These are phyloP conservation scores for Apistogramma diplotaenia DNA, from an alignment of 2,113 vertebrate species.

Conservation along the genomic window DNA sequence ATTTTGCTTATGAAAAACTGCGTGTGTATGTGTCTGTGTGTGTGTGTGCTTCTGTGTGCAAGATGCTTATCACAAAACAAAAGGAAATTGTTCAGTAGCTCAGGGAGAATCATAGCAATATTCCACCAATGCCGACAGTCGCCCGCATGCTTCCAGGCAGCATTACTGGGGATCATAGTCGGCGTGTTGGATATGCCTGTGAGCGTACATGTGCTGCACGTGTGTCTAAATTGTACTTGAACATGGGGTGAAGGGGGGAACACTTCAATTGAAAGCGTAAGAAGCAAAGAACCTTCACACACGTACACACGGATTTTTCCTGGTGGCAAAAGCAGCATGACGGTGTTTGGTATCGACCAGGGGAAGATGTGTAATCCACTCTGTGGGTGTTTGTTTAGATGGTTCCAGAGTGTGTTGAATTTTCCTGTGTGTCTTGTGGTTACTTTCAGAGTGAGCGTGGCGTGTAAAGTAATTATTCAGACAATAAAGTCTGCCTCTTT, in stretches of 20 bases:
- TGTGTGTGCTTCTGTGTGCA: neutral
- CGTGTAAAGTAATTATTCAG: slow-evolving; percentile 57
- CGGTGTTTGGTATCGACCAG: slow-evolving; percentile 35
- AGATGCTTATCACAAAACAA: slow-evolving; percentile 52
- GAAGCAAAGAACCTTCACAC: neutral
- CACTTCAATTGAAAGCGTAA: slow-evolving; percentile 21
- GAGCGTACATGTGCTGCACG: neutral
- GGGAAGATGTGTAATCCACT: slow-evolving; percentile 58
- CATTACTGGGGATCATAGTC: slow-evolving; percentile 43
- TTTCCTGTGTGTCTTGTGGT: slow-evolving; percentile 36
- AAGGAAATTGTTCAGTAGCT: slow-evolving; percentile 53
- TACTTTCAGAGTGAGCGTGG: slow-evolving; percentile 30
- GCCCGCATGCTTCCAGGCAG: slow-evolving; percentile 25
- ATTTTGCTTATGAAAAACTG: neutral
- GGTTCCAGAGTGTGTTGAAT: slow-evolving; percentile 31
- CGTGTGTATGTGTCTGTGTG: neutral
- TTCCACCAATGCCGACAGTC: slow-evolving; percentile 11
- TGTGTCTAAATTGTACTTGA: slow-evolving; percentile 24
- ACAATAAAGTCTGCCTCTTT: slow-evolving; percentile 45
- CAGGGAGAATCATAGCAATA: neutral
- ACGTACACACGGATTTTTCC: neutral
- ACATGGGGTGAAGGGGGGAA: slow-evolving; percentile 13
- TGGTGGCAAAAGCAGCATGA: slow-evolving; percentile 50
- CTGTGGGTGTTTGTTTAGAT: slow-evolving; percentile 33
- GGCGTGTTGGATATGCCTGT: slow-evolving; percentile 40